phyloP scores from a whole-genome alignment of 1,140 invertebrate species.

The Drosophila paulistorum region DNA sequence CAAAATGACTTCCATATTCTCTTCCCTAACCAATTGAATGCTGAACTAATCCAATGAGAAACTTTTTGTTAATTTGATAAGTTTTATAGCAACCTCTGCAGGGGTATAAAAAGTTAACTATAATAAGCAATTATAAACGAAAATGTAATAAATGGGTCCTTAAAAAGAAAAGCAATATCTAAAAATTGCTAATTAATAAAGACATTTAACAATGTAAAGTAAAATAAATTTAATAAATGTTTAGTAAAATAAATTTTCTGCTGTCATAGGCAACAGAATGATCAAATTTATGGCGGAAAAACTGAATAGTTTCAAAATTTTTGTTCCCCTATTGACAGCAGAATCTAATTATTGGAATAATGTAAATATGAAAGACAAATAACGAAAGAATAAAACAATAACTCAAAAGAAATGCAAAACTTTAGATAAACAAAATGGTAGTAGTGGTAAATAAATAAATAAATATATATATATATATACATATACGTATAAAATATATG shows the following conservation, averaged over 20 bases:
- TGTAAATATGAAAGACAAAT: conserved; percentile 72
- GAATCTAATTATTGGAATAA: conserved; percentile 31
- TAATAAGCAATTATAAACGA: conserved; percentile 37
- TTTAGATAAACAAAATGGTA: conserved; percentile 67
- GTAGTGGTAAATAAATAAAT: conserved; percentile 44
- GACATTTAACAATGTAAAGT: conserved; percentile 16
- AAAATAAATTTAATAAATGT: conserved; percentile 20
- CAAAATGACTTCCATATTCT: too few species aligned
- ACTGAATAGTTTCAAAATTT: too few species aligned
- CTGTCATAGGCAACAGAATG: background rate
- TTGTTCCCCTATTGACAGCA: background rate
- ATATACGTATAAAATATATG: conserved; percentile 18
- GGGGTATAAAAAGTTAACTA: conserved; percentile 10
- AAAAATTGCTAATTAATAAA: conserved; percentile 42
- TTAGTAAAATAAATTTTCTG: conserved; percentile 25
- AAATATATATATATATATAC: conserved; percentile 10
- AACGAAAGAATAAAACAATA: conserved; percentile 54
- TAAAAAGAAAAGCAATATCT: conserved; percentile 54
- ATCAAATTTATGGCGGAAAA: too few species aligned
- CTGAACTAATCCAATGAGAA: background rate
- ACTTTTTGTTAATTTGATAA: background rate
- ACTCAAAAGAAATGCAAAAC: conserved; percentile 32
- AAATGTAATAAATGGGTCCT: conserved; percentile 41
- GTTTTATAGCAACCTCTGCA: background rate
- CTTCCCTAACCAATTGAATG: too few species aligned